Percentiles rank a stretch among this genome's conserved stretches.
phyloP scores from a whole-genome alignment of 2,888 invertebrate species.

The Trissonchulus sp. region DNA sequence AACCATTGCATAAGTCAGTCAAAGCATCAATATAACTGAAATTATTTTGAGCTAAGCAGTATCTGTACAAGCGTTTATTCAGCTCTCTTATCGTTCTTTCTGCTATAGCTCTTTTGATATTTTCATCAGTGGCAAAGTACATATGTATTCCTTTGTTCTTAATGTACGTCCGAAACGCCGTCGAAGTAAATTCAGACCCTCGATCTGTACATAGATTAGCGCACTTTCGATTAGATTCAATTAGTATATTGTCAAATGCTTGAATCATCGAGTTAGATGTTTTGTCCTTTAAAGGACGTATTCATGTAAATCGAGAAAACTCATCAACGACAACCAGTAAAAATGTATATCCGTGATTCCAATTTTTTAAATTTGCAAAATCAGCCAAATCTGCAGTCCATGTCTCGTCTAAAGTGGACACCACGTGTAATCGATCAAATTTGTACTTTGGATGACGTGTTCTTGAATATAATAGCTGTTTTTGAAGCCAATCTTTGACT shows the following conservation, averaged over 20 bases:
- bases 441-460: too few relatives aligned
- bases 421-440: not conserved
- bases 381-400: conserved; percentile 1
- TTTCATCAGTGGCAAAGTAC: not conserved
- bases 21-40: conserved; percentile 10
- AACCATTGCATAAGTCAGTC: not conserved
- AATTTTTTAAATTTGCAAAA: not conserved
- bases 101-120: not conserved
- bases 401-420: not conserved
- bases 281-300: not conserved
- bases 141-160: not conserved
- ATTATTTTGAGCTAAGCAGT: not conserved
- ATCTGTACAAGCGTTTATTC: not conserved
- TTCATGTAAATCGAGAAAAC: not conserved
- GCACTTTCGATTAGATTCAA: not conserved
- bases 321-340: conserved; percentile 10
- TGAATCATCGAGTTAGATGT: not conserved
- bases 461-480: too few relatives aligned
- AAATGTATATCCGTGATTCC: not conserved
- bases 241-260: conserved; percentile 8
- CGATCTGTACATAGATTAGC: not conserved
- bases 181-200: not conserved
- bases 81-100: not conserved
- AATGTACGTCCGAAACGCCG: not conserved
- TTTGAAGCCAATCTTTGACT: not conserved